Conservation (phyloP, 2,113 vertebrate genomes). For the Ramphastos sulfuratus region DNA sequence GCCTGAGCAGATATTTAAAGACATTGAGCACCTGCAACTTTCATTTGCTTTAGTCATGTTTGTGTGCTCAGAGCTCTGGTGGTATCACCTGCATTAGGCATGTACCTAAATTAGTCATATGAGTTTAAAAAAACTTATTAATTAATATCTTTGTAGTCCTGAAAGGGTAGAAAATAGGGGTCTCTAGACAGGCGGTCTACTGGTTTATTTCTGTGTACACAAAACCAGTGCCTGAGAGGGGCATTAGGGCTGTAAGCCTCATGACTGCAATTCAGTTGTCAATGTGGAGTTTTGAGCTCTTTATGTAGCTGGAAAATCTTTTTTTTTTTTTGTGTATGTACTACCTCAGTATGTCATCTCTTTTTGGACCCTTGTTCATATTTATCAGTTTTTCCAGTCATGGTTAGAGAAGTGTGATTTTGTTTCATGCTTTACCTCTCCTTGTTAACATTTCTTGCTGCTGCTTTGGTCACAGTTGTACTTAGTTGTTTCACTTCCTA, state of each 20-base stretch:
- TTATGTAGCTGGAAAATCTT: neutral
- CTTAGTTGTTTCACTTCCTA: neutral
- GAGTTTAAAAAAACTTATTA: neutral
- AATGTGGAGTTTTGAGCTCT: neutral
- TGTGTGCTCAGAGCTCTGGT: neutral
- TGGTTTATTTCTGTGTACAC: neutral
- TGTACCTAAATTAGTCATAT: neutral
- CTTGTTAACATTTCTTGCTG: rapidly evolving
- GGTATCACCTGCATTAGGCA: neutral
- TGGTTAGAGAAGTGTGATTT: neutral
- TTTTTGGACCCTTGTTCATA: neutral
- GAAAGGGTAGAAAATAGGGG: neutral
- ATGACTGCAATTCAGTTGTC: neutral
- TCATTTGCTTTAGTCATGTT: neutral
- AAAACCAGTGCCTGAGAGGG: neutral
- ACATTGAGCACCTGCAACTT: neutral
- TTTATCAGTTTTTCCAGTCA: neutral
- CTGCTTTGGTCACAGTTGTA: neutral
- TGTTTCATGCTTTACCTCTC: neutral
- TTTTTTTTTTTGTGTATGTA: neutral
- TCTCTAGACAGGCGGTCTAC: neutral
- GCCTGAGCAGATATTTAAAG: neutral
- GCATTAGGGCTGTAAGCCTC: neutral
- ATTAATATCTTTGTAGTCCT: neutral
- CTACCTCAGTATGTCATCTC: neutral